These are phyloP conservation scores for Pinna nobilis DNA, from an alignment of 1,140 invertebrate species.

Conservation along the genomic window DNA sequence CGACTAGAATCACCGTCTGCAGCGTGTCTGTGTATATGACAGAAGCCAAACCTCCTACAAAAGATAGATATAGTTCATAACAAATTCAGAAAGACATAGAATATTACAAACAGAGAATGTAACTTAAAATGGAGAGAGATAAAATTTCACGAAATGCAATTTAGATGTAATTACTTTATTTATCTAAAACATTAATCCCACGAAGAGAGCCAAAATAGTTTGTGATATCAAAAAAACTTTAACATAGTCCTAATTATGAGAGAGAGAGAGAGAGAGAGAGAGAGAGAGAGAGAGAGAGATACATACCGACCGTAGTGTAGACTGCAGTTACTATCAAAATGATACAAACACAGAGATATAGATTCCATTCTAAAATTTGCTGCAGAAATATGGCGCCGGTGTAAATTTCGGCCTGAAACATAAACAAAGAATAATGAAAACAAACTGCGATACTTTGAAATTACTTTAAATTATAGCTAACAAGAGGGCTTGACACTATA, in stretches of 20 bases:
- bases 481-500: background rate
- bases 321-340: slow-evolving; percentile 67
- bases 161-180: too few species aligned
- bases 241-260: background rate
- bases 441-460: background rate
- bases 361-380: slow-evolving; percentile 74
- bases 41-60: slow-evolving; percentile 75
- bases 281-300: too few species aligned
- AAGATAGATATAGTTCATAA: background rate
- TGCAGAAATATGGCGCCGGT: slow-evolving; percentile 78
- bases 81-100: background rate
- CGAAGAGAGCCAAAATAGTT: background rate
- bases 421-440: background rate
- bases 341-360: slow-evolving; percentile 71
- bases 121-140: too few species aligned
- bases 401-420: slow-evolving; percentile 76
- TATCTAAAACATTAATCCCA: too few species aligned
- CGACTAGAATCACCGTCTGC: slow-evolving; percentile 78
- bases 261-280: background rate
- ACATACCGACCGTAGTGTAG: slow-evolving; percentile 66
- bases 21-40: slow-evolving; percentile 80
- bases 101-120: background rate
- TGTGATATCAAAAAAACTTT: background rate
- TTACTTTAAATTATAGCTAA: background rate
- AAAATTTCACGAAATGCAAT: too few species aligned